These are phyloP conservation scores for Agrotis ipsilon DNA, from an alignment of 2,888 invertebrate genomes.

Conservation along the genomic window DNA sequence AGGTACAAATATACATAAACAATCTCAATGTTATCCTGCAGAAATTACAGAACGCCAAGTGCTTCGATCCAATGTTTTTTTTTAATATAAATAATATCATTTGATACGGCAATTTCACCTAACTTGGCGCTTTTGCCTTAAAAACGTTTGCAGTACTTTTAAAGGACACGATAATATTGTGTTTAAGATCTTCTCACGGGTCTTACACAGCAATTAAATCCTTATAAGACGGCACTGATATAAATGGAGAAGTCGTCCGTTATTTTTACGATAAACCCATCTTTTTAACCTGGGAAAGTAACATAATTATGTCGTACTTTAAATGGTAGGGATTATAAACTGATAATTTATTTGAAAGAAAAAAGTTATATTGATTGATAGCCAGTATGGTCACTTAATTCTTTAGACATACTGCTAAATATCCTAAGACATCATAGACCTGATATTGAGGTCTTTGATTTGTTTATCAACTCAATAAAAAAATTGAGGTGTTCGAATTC, in stretches of 20 bases:
- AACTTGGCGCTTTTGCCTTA: neutral
- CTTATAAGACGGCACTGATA: conserved; percentile 7
- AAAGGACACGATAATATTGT: neutral
- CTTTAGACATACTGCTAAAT: no score
- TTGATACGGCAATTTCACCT: neutral
- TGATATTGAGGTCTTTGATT: neutral
- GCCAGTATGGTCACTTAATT: no score
- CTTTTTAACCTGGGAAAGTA: neutral
- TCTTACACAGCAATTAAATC: conserved; percentile 28
- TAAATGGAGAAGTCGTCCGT: conserved; percentile 1
- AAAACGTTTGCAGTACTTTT: neutral
- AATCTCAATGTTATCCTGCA: no score
- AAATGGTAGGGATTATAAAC: conserved; percentile 11
- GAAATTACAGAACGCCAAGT: no score
- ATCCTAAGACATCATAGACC: neutral
- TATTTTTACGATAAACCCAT: conserved; percentile 6
- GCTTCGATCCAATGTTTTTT: no score
- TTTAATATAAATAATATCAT: neutral
- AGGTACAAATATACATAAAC: no score
- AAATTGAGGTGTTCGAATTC: no score
- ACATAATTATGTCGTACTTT: conserved; percentile 14
- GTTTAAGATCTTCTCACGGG: conserved; percentile 19
- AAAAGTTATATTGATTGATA: neutral
- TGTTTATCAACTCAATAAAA: neutral
- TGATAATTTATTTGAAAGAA: conserved; percentile 1